phyloP scores from a whole-genome alignment of 2,888 invertebrate species.

The Pocota personata region DNA sequence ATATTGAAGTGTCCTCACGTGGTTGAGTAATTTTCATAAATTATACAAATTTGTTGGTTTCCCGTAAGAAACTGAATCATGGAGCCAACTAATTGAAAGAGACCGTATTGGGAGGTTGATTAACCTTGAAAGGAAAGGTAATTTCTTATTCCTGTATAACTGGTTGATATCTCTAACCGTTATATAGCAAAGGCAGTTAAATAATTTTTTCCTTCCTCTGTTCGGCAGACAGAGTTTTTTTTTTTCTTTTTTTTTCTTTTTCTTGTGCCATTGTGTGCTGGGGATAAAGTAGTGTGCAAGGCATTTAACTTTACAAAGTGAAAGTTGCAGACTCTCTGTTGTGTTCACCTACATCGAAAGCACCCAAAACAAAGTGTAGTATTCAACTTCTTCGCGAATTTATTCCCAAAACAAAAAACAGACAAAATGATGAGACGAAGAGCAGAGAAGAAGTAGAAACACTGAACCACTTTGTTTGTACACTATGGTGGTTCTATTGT shows the following conservation, averaged over 20 bases:
- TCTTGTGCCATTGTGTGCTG: slow-evolving; percentile 18
- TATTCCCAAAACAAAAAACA: not conserved
- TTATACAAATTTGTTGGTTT: slow-evolving; percentile 1
- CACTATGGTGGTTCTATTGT: slow-evolving; percentile 34
- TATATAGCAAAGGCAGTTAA: slow-evolving; percentile 38
- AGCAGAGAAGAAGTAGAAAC: not conserved
- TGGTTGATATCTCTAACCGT: slow-evolving; percentile 41
- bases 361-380: not conserved
- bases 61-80: slow-evolving; percentile 24
- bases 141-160: slow-evolving; percentile 61
- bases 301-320: slow-evolving; percentile 59
- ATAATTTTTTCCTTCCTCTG: slow-evolving; percentile 41
- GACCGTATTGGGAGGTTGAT: slow-evolving; percentile 45
- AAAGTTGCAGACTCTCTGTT: slow-evolving; percentile 38
- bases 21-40: slow-evolving; percentile 22
- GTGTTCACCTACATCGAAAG: slow-evolving; percentile 32
- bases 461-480: slow-evolving; percentile 23
- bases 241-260: not conserved
- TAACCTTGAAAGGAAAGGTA: slow-evolving; percentile 64
- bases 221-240: slow-evolving; percentile 7
- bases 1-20: slow-evolving; percentile 23
- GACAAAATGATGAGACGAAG: not conserved
- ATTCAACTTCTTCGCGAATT: not conserved
- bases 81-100: slow-evolving; percentile 1
- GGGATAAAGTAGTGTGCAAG: slow-evolving; percentile 19